phyloP scores from a whole-genome alignment of 2,888 invertebrate genomes.

The Rhaphigaster nebulosa region DNA sequence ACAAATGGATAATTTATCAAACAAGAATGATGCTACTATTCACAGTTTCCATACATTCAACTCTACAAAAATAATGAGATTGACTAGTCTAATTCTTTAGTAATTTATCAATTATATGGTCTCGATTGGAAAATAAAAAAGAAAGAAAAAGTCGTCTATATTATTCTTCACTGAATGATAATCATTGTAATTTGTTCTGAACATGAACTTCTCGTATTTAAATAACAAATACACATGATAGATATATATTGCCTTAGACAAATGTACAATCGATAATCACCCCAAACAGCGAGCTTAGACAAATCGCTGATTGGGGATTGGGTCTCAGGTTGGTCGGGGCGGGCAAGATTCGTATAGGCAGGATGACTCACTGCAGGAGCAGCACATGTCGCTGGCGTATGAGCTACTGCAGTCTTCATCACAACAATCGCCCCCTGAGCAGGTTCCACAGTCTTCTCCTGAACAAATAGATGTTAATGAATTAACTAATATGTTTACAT shows the following conservation, averaged over 20 bases:
- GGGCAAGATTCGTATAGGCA: slow-evolving; percentile 74
- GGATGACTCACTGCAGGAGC: slow-evolving; percentile 77
- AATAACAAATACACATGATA: slow-evolving; percentile 46
- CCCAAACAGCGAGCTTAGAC: slow-evolving; percentile 57
- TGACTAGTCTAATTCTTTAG: slow-evolving; percentile 43
- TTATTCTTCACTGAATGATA: slow-evolving; percentile 16
- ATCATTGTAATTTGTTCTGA: slow-evolving; percentile 39
- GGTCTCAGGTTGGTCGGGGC: slow-evolving; percentile 59
- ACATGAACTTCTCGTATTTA: slow-evolving; percentile 44
- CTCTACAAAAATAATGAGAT: slow-evolving; percentile 42
- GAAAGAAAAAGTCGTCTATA: not conserved
- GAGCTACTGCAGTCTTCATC: slow-evolving; percentile 68
- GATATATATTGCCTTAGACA: slow-evolving; percentile 45
- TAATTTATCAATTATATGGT: slow-evolving; percentile 43
- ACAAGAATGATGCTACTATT: not conserved
- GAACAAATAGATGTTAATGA: not conserved
- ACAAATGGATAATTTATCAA: slow-evolving; percentile 29
- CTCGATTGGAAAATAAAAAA: not conserved
- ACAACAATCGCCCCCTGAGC: slow-evolving; percentile 61
- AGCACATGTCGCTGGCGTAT: slow-evolving; percentile 72
- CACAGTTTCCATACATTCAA: slow-evolving; percentile 4
- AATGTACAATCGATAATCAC: slow-evolving; percentile 20
- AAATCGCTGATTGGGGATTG: slow-evolving; percentile 59
- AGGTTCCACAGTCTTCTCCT: slow-evolving; percentile 58
- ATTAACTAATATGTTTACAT: not conserved